Evolutionary conservation across 1,140 invertebrate genomes (phyloP).

Genomic region (Aphidius gifuensis): DNA sequence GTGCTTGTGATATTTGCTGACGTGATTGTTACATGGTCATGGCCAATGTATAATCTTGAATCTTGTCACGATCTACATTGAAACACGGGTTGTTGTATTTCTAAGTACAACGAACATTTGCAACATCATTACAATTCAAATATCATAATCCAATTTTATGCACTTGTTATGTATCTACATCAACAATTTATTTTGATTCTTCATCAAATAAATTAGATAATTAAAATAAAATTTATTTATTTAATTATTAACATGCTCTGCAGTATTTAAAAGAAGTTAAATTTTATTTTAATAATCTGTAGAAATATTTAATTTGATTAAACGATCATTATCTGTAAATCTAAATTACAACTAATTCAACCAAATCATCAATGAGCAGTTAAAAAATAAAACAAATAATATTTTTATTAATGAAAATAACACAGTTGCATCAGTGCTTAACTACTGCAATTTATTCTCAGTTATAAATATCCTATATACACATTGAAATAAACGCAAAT

Average conservation of each 20-base stretch:
- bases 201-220: slow-evolving; percentile 2
- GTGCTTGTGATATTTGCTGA: slow-evolving; percentile 6
- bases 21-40: slow-evolving; percentile 11
- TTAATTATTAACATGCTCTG: neutral
- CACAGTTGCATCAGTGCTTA: no score
- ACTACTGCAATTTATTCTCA: slow-evolving; percentile 33
- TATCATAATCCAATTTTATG: neutral
- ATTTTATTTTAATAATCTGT: slow-evolving; percentile 1
- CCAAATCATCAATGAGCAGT: slow-evolving; percentile 3
- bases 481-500: slow-evolving; percentile 38
- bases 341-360: neutral
- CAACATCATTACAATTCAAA: slow-evolving; percentile 2
- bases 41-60: neutral
- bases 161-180: no score
- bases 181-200: neutral
- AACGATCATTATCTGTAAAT: neutral
- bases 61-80: slow-evolving; percentile 10
- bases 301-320: neutral
- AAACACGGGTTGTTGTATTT: neutral
- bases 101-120: no score
- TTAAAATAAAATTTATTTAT: neutral
- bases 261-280: neutral
- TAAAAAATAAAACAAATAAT: neutral
- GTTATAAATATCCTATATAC: slow-evolving; percentile 36
- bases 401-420: neutral